A percentile compares a stretch with the other conserved stretches of the same genome.
These are phyloP conservation scores for Brassicogethes aeneus DNA, from an alignment of 2,888 invertebrate species.

Conservation along the genomic window DNA sequence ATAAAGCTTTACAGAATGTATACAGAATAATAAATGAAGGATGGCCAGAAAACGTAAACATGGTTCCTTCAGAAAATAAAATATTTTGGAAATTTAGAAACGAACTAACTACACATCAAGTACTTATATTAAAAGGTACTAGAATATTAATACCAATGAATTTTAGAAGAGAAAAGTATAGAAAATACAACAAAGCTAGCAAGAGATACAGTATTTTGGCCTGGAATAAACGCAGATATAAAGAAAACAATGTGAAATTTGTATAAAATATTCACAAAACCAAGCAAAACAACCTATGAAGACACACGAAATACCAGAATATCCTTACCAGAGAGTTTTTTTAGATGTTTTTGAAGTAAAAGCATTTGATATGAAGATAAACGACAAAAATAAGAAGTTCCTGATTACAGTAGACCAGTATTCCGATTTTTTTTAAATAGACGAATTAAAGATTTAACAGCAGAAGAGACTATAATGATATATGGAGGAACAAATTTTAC, in stretches of 20 bases:
- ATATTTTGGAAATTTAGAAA: conserved; percentile 4
- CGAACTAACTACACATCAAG: conserved; percentile 5
- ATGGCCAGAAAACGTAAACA: not conserved
- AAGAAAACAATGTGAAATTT: no score
- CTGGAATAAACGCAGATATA: conserved; percentile 7
- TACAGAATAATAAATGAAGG: not conserved
- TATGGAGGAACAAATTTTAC: conserved; percentile 12
- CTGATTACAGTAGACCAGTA: conserved; percentile 18
- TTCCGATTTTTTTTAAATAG: conserved; percentile 18
- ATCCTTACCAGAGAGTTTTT: conserved; percentile 14
- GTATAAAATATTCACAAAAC: no score
- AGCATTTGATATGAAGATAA: conserved; percentile 2
- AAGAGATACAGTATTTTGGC: conserved; percentile 4
- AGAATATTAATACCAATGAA: conserved; percentile 5
- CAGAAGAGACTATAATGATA: conserved; percentile 5
- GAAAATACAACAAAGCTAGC: conserved; percentile 8
- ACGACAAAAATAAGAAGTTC: conserved; percentile 8
- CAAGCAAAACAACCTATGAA: no score
- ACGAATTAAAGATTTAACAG: conserved; percentile 7
- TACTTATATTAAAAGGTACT: conserved; percentile 5
- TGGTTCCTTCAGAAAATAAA: conserved; percentile 4
- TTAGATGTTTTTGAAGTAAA: conserved; percentile 11
- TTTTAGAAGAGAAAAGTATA: conserved; percentile 5
- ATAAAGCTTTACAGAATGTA: not conserved
- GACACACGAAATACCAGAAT: conserved; percentile 11